These are phyloP conservation scores for Atherinosoma microstoma DNA, from an alignment of 2,797 vertebrate genomes.

Conservation along the genomic window DNA sequence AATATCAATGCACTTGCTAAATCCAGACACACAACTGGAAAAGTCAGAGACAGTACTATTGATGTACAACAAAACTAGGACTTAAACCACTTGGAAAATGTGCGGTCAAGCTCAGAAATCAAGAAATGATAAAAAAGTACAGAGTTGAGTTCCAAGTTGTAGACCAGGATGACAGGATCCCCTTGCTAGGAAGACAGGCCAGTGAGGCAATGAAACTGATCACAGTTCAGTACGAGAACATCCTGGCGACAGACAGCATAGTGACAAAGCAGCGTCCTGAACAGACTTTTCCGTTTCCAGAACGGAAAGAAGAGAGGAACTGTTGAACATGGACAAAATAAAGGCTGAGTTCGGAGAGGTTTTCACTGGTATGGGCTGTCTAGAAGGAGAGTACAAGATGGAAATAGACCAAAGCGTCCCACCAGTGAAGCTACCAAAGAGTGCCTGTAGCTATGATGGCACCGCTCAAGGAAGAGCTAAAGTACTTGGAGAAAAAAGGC, in stretches of 20 bases:
- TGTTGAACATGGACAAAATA: not conserved
- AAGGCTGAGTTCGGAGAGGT: not conserved
- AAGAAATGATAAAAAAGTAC: not conserved
- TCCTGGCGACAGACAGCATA: not conserved
- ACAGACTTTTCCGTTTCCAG: too few species aligned
- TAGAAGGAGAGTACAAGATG: not conserved
- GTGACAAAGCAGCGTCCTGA: not conserved
- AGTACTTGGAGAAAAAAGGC: not conserved
- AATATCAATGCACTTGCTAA: not conserved
- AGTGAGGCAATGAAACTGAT: not conserved
- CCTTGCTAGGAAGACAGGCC: not conserved
- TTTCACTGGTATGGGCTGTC: constrained; percentile 6
- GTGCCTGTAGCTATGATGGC: not conserved
- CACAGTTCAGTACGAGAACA: not conserved
- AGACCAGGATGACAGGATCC: not conserved
- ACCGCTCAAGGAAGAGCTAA: not conserved
- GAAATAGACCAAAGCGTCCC: constrained; percentile 3
- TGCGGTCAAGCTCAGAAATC: not conserved
- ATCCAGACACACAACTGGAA: not conserved
- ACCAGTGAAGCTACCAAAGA: not conserved
- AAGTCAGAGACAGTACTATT: not conserved
- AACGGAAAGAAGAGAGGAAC: not conserved
- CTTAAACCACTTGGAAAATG: not conserved
- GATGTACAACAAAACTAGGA: not conserved
- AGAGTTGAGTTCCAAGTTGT: constrained; percentile 26